Base-by-base conservation (phyloP, 2,888 invertebrate species). In the Callimorpha dominula region DNA sequence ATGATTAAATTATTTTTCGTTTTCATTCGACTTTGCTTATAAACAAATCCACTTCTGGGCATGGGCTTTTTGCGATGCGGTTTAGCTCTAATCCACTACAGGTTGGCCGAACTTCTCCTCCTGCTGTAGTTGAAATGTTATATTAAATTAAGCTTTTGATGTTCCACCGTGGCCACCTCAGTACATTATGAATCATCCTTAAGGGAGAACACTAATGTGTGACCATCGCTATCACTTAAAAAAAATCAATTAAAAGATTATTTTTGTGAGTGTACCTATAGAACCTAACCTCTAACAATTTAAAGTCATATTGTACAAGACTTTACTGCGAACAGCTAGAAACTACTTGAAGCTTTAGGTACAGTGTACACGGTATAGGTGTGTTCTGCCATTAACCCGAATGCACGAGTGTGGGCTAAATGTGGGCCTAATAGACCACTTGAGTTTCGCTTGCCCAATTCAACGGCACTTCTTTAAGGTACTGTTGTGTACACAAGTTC, bases 401-500 rank as follows among this genome's bases (percentile, higher is more conserved):
- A 92, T 94, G 91, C 87, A 89, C 84, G 86, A 91, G 92, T 90
- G 93, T 90, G 90, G 91, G 89, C 93, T 93, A 94, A 94, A 94
- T 94, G 93, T 89, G 90, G 91, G 88, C 82, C 88, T 89, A 89
- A 93, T 92, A 91, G 91, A 87, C 90, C 95, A 93, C 95, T 95
- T 89, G 95, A 95, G 92, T 88, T 94, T 95, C 90, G 95, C 95
- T 94, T 92, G 92, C 91, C 91, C 92, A 92, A 92, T 91, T 91
- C 90, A 90, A 86, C 89, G 88, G 89, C 91, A 94, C 94, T 94
- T 94, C 92, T 94, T 91, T 87, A 82, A 74, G 57, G 91, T 90
- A 92, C 88, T 73, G 76, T 80, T 77, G 72, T 0, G 52, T 7
- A 71, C 78, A 84, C 50, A 91, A 90, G 81, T 75, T 78, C 64